These are phyloP conservation scores for Callyntrura sp. DNA, from an alignment of 2,888 invertebrate species.

Conservation along the genomic window DNA sequence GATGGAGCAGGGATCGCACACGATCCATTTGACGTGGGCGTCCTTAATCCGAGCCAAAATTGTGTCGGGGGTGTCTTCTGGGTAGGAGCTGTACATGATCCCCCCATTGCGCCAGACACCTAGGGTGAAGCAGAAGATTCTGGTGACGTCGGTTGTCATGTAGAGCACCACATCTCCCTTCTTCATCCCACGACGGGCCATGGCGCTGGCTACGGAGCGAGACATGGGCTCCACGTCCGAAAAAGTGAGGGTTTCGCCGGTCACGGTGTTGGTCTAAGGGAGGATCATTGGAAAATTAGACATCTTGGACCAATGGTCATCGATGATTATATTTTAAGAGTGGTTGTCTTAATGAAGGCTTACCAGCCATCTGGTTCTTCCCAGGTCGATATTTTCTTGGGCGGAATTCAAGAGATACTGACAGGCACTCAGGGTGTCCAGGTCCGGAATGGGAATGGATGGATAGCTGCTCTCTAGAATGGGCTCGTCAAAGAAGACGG, in stretches of 20 bases:
- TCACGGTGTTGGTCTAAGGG: constrained; percentile 49
- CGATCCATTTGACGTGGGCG: constrained; percentile 75
- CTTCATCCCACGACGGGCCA: constrained; percentile 71
- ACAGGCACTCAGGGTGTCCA: constrained; percentile 79
- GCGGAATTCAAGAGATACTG: constrained; percentile 71
- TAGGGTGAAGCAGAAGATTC: constrained; percentile 79
- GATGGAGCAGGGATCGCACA: constrained; percentile 70
- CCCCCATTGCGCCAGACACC: constrained; percentile 80
- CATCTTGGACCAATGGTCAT: background rate
- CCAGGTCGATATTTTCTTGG: constrained; percentile 64
- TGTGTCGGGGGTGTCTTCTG: constrained; percentile 79
- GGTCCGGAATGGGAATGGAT: constrained; percentile 80
- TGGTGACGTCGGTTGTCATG: constrained; percentile 74
- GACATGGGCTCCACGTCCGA: constrained; percentile 68
- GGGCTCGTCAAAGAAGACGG: constrained; percentile 76
- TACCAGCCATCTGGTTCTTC: constrained; percentile 54
- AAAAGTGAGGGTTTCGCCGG: constrained; percentile 68
- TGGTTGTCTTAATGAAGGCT: constrained; percentile 15
- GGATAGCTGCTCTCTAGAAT: constrained; percentile 80
- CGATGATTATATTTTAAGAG: background rate
- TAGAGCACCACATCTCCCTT: constrained; percentile 79
- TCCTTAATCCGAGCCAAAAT: constrained; percentile 75
- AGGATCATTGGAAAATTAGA: background rate
- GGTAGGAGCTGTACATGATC: constrained; percentile 77
- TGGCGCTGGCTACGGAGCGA: constrained; percentile 65